Evolutionary conservation across 2,113 vertebrate species (phyloP).

Genomic region (Tonatia bakeri): DNA sequence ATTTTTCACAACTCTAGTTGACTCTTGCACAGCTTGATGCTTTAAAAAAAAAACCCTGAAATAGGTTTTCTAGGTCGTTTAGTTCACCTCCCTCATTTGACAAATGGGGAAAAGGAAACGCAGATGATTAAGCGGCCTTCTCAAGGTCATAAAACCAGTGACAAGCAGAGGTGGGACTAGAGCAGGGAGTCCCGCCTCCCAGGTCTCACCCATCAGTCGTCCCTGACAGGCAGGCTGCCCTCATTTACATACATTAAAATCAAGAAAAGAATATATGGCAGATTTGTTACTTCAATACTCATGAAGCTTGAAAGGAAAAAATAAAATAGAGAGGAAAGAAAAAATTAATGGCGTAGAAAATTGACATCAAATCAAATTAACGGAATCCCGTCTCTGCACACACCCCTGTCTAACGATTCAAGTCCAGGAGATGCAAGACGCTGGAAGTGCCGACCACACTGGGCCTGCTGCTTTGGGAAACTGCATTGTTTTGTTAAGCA

Average conservation of each 20-base stretch:
- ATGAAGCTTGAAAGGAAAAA: not conserved
- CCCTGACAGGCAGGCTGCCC: not conserved
- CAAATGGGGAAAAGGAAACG: slow-evolving; percentile 11
- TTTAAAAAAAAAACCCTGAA: not conserved
- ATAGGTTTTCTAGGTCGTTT: slow-evolving; percentile 1
- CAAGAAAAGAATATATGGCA: not conserved
- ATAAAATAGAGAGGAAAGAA: not conserved
- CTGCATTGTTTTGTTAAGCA: not conserved
- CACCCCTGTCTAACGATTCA: not conserved
- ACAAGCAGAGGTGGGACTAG: not conserved
- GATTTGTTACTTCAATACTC: not conserved
- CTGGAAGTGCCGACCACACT: not conserved
- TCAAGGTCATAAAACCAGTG: slow-evolving; percentile 32
- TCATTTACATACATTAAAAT: not conserved
- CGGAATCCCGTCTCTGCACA: not conserved
- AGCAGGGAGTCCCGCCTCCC: not conserved
- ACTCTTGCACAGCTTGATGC: not conserved
- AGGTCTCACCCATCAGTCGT: not conserved
- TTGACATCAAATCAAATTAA: not conserved
- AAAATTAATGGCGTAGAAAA: not conserved
- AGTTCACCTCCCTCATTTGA: not conserved
- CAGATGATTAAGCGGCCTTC: not conserved
- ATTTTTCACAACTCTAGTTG: not conserved
- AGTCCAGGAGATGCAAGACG: not conserved
- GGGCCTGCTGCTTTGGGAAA: not conserved